Conservation (phyloP, 2,888 invertebrate species). For the Malthinus flaveolus region DNA sequence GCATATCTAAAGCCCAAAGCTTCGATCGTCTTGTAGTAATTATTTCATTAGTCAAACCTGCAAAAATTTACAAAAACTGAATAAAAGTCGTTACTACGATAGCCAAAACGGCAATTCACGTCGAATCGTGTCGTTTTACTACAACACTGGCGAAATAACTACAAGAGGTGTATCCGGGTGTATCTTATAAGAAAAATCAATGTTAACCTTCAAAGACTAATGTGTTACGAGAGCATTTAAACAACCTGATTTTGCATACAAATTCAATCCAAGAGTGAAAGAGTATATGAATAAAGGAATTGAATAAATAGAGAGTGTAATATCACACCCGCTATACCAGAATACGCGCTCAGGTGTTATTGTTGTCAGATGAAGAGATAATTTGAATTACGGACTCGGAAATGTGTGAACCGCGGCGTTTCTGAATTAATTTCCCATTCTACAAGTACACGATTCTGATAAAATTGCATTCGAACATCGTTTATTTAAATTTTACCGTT, state of each 20-base stretch:
- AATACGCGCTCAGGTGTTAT: constrained; percentile 48
- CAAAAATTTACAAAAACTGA: neutral
- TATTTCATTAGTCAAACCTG: too few species aligned
- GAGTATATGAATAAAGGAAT: constrained; percentile 1
- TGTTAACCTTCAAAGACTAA: too few species aligned
- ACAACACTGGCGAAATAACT: too few species aligned
- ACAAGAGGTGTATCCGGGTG: too few species aligned
- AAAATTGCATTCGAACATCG: constrained; percentile 31
- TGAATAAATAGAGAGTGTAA: constrained; percentile 11
- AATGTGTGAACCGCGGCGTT: constrained; percentile 46
- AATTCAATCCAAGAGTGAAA: neutral
- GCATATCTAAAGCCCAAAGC: too few species aligned
- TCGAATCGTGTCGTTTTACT: too few species aligned
- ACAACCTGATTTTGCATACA: constrained; percentile 2
- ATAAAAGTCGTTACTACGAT: neutral
- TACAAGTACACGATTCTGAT: constrained; percentile 38
- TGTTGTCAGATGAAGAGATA: constrained; percentile 52
- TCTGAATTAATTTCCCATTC: constrained; percentile 54
- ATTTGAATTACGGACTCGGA: constrained; percentile 54
- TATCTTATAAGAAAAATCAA: too few species aligned
- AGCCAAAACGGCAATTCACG: neutral
- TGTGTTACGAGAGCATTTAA: too few species aligned
- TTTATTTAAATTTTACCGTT: constrained; percentile 21
- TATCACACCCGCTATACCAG: constrained; percentile 32
- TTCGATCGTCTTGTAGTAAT: too few species aligned